Conservation (phyloP, 2,113 vertebrate species). For the Cynocephalus volans region DNA sequence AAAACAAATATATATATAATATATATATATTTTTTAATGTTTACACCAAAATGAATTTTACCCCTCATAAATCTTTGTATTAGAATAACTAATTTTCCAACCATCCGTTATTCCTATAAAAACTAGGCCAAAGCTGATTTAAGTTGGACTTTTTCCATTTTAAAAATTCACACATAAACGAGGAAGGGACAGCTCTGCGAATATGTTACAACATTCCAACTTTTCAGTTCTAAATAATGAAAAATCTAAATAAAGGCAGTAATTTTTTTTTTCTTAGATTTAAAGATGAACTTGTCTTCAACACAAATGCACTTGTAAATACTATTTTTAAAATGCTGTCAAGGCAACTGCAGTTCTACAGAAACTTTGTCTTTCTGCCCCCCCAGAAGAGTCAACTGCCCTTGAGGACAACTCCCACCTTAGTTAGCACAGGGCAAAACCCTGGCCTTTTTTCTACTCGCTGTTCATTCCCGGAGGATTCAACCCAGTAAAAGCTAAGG, state of each 20-base stretch:
- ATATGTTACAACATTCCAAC: neutral
- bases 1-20: neutral
- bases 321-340: neutral
- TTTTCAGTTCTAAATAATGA: constrained; percentile 26
- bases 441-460: neutral
- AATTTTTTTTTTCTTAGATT: neutral
- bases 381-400: neutral
- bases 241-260: neutral
- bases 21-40: neutral
- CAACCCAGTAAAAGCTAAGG: neutral
- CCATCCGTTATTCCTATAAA: neutral
- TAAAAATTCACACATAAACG: neutral
- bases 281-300: constrained; percentile 1
- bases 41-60: neutral
- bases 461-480: neutral
- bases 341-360: neutral
- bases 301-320: neutral
- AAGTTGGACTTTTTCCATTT: constrained; percentile 17
- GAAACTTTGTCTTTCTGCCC: neutral
- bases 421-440: neutral
- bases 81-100: constrained; percentile 50
- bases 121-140: constrained; percentile 2
- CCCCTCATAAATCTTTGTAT: neutral
- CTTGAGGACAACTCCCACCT: neutral
- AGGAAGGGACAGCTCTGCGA: neutral